Evolutionary conservation across 2,113 vertebrate species (phyloP).

Genomic region (Tamias sibiricus): DNA sequence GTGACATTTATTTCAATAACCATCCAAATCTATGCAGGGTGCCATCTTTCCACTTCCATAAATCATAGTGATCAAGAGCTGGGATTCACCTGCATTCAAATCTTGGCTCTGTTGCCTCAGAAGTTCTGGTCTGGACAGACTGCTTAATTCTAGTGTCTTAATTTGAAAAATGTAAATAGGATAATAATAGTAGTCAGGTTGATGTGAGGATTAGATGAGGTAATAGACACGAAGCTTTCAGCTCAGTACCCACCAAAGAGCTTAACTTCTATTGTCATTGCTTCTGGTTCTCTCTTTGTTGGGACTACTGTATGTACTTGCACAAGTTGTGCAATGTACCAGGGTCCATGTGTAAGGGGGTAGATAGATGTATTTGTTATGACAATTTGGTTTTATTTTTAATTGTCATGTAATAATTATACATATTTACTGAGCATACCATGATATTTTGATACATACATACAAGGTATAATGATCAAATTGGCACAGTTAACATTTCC

Average conservation of each 20-base stretch:
- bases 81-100: neutral
- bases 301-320: neutral
- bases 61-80: neutral
- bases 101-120: neutral
- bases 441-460: neutral
- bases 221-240: neutral
- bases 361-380: neutral
- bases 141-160: neutral
- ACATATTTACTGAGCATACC: neutral
- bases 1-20: neutral
- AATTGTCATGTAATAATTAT: neutral
- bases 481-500: neutral
- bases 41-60: neutral
- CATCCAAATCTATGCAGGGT: neutral
- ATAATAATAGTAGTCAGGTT: neutral
- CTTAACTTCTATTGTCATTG: neutral
- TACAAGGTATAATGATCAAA: neutral
- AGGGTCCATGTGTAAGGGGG: neutral
- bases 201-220: neutral
- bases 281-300: neutral
- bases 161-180: slow-evolving; percentile 7
- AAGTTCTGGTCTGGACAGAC: neutral
- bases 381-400: neutral
- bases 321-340: neutral
- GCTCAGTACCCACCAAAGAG: neutral